Percentiles rank a stretch among this genome's conserved stretches.
phyloP scores from a whole-genome alignment of 2,888 invertebrate genomes.

The Idaea aversata region DNA sequence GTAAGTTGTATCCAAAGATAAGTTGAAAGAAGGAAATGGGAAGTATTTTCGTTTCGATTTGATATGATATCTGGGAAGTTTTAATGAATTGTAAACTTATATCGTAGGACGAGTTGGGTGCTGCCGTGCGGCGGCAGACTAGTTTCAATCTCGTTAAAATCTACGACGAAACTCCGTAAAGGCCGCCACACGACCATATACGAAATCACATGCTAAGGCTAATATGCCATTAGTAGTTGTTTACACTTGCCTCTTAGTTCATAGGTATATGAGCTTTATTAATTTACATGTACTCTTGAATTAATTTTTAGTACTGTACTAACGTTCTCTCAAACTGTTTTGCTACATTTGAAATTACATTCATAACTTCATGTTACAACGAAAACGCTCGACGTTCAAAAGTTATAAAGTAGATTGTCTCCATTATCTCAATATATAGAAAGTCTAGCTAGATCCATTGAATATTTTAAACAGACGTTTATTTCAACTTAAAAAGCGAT shows the following conservation, averaged over 20 bases:
- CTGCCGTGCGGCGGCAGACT: slow-evolving; percentile 45
- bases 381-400: too few relatives aligned
- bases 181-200: slow-evolving; percentile 55
- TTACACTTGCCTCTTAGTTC: slow-evolving; percentile 32
- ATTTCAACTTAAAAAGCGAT: slow-evolving; percentile 22
- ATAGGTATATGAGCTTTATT: slow-evolving; percentile 8
- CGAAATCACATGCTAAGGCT: slow-evolving; percentile 59
- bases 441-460: not conserved
- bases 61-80: slow-evolving; percentile 64
- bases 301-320: not conserved
- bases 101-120: slow-evolving; percentile 63
- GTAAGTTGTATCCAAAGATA: slow-evolving; percentile 26
- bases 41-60: slow-evolving; percentile 53
- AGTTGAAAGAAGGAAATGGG: slow-evolving; percentile 42
- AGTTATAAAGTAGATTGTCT: too few relatives aligned
- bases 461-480: not conserved
- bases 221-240: slow-evolving; percentile 49
- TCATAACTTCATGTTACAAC: not conserved
- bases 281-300: not conserved
- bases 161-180: slow-evolving; percentile 62
- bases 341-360: not conserved
- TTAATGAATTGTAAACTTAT: slow-evolving; percentile 74
- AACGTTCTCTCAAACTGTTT: not conserved
- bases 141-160: slow-evolving; percentile 77
- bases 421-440: not conserved